These are phyloP conservation scores for Hydrophis major DNA, from an alignment of 2,797 vertebrate genomes.

Conservation along the genomic window DNA sequence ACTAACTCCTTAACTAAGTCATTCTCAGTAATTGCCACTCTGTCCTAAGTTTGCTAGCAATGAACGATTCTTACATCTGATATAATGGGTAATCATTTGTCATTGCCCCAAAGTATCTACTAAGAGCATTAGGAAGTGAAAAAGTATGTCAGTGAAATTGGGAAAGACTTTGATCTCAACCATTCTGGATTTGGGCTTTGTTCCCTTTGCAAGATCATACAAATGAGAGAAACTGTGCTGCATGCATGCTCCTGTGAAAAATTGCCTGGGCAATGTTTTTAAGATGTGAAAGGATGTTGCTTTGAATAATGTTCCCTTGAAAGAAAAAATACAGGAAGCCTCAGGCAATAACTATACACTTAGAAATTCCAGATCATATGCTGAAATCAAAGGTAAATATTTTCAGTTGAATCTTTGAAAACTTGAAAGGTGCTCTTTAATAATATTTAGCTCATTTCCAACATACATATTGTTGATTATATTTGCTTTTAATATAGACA, in stretches of 20 bases:
- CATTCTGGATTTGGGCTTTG: not conserved
- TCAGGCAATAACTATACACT: conserved; percentile 4
- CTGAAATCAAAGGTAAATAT: conserved; percentile 2
- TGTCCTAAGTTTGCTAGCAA: not conserved
- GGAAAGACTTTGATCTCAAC: not conserved
- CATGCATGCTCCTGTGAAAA: not conserved
- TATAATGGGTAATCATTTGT: not conserved
- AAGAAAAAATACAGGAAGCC: conserved; percentile 7
- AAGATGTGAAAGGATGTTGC: conserved; percentile 32
- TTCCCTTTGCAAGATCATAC: not conserved
- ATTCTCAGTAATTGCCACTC: not conserved
- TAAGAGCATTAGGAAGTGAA: not conserved
- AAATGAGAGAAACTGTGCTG: not conserved
- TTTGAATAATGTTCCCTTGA: conserved; percentile 10
- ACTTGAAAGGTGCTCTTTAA: not conserved
- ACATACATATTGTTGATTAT: not conserved
- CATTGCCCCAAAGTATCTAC: not conserved
- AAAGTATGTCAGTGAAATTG: not conserved
- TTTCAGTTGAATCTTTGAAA: not conserved
- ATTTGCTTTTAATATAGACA: not conserved
- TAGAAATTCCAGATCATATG: conserved; percentile 34
- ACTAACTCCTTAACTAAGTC: no score
- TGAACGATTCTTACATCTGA: not conserved
- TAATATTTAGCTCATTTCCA: not conserved
- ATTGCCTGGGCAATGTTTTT: conserved; percentile 25